A percentile compares a stretch with the other conserved stretches of the same genome.
phyloP scores from a whole-genome alignment of 2,888 invertebrate species.

The Rhagonycha fulva region DNA sequence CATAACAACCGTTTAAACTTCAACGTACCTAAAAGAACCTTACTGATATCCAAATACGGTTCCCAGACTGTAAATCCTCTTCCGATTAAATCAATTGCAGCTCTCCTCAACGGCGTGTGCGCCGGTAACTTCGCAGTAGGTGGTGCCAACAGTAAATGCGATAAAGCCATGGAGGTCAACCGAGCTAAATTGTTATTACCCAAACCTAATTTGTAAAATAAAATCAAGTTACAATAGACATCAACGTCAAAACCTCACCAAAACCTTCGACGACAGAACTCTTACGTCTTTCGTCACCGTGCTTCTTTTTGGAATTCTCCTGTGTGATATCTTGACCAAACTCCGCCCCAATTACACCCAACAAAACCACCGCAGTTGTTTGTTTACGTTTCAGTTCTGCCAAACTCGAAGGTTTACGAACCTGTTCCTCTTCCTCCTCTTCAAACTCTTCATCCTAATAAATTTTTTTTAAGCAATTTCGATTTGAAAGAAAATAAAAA shows the following conservation, averaged over 20 bases:
- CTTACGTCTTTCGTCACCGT: slow-evolving; percentile 66
- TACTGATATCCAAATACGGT: slow-evolving; percentile 92
- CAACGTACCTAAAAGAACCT: slow-evolving; percentile 69
- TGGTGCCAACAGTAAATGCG: slow-evolving; percentile 90
- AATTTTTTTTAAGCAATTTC: neutral
- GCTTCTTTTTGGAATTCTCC: slow-evolving; percentile 62
- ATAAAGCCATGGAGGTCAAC: slow-evolving; percentile 90
- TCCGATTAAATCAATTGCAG: slow-evolving; percentile 96
- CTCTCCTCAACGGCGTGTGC: slow-evolving; percentile 90
- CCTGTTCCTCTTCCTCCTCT: slow-evolving; percentile 85
- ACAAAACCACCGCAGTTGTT: slow-evolving; percentile 93
- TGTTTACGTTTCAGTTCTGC: slow-evolving; percentile 91
- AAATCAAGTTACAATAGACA: neutral
- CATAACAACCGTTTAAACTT: neutral
- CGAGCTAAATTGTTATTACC: slow-evolving; percentile 90
- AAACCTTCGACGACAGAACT: slow-evolving; percentile 85
- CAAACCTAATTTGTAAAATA: slow-evolving; percentile 61
- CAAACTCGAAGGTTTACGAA: slow-evolving; percentile 82
- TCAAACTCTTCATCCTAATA: slow-evolving; percentile 74
- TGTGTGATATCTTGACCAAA: slow-evolving; percentile 93
- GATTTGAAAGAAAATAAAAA: neutral
- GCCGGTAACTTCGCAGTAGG: slow-evolving; percentile 82
- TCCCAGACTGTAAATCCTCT: slow-evolving; percentile 99
- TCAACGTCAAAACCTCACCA: slow-evolving; percentile 34
- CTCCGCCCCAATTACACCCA: slow-evolving; percentile 98